Base-by-base conservation (phyloP, 2,888 invertebrate species). In the Timandra comae region DNA sequence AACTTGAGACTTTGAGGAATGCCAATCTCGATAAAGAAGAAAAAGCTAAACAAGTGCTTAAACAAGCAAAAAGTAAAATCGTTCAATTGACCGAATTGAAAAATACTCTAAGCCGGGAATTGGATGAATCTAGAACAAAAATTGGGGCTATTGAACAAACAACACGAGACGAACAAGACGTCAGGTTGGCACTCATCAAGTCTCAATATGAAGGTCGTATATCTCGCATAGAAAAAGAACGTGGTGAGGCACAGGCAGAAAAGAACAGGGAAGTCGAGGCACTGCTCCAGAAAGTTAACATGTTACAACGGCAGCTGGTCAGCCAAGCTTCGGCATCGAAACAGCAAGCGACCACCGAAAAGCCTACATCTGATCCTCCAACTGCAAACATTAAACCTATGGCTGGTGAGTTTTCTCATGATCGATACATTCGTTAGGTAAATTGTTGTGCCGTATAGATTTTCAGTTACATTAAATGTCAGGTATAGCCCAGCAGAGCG, bases 321-420 rank as follows among this genome's bases (percentile, higher is more conserved):
- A 88, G 88, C 27, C 93, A 93, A 60, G 88, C 93, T 10, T 89
- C 90, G 23, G 88, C 90, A 2, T 90, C 92, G 52, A 89, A 93
- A 42, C 86, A 90, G 52, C 78, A 90, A 59, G 73, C 88, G 38
- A 60, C 74, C 1, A 54, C 73, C 6, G 90, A 89, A 30, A 90
- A 90, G 57, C 74, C 86, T 2, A 85, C 86, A 7, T 84, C 86
- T 2, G 89, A 89, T 20, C 88, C 89, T 7, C 88, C 89, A 0
- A 97, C 96, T 0, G 97, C 97, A 3, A 97, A 97, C 65, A 97
- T 97, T 25, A 95, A 96, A 70, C 97, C 97, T 0, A 95, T 97
- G 92, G 93, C 97, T 2, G 95, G 95, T 53, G 86, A 70, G 78
- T 56, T 75, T 10, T 24, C 11, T 23, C n/a, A n/a, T n/a, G n/a